A percentile compares a stretch with the other conserved stretches of the same genome.
phyloP scores from a whole-genome alignment of 2,113 vertebrate species.

The Syrrhaptes paradoxus region DNA sequence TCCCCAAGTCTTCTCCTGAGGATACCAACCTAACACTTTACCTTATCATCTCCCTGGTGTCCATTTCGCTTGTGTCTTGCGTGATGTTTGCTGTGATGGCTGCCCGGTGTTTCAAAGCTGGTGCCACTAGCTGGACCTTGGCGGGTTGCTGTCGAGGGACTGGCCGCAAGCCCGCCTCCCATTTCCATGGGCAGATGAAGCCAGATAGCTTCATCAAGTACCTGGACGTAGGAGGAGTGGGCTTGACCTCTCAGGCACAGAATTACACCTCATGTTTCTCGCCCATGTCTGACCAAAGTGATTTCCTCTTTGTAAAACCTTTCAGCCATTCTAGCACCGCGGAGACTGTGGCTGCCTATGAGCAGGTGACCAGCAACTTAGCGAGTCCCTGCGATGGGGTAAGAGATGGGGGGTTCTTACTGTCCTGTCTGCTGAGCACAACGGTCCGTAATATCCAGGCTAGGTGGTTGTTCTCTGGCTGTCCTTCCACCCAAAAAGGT shows the following conservation, averaged over 20 bases:
- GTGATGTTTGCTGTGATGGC: conserved; percentile 79
- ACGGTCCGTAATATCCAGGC: not conserved
- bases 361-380: conserved; percentile 69
- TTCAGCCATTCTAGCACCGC: conserved; percentile 75
- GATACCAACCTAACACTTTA: conserved; percentile 83
- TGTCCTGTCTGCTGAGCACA: not conserved
- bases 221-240: conserved; percentile 86
- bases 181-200: conserved; percentile 86
- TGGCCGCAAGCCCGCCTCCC: conserved; percentile 77
- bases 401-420: conserved; percentile 30
- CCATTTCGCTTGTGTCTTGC: conserved; percentile 82
- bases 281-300: conserved; percentile 85
- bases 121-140: conserved; percentile 66
- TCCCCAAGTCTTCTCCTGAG: conserved; percentile 67
- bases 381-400: conserved; percentile 68
- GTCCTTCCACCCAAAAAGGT: not conserved
- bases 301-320: conserved; percentile 92
- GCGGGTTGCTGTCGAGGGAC: conserved; percentile 76
- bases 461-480: not conserved
- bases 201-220: conserved; percentile 89
- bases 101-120: conserved; percentile 79
- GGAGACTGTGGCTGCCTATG: conserved; percentile 62
- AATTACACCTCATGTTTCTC: conserved; percentile 88
- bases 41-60: conserved; percentile 85
- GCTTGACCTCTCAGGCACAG: conserved; percentile 80